A percentile compares a stretch with the other conserved stretches of the same genome.
These are phyloP conservation scores for Argyresthia albistria DNA, from an alignment of 2,888 invertebrate genomes.

Conservation along the genomic window DNA sequence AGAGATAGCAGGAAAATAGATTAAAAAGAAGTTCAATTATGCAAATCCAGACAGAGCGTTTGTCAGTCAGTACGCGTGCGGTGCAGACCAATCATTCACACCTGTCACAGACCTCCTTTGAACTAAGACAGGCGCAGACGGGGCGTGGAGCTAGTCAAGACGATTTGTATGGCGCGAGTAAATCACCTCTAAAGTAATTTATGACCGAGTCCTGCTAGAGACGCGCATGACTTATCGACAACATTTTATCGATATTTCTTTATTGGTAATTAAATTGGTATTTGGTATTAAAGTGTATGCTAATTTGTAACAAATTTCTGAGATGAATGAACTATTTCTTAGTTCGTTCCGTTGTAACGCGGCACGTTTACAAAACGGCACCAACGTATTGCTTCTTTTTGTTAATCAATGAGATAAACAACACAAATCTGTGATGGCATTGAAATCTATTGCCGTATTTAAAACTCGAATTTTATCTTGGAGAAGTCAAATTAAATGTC, in stretches of 20 bases:
- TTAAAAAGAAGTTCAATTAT: not conserved
- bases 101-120: constrained; percentile 40
- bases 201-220: constrained; percentile 19
- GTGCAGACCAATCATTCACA: constrained; percentile 36
- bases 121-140: constrained; percentile 40
- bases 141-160: constrained; percentile 47
- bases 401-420: too few relatives aligned
- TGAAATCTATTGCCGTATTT: too few relatives aligned
- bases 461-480: too few relatives aligned
- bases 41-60: constrained; percentile 18
- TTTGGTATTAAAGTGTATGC: not conserved
- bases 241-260: not conserved
- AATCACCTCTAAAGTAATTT: constrained; percentile 68
- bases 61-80: constrained; percentile 48
- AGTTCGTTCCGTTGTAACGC: too few relatives aligned
- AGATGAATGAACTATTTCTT: too few relatives aligned
- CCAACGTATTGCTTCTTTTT: too few relatives aligned
- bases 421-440: too few relatives aligned
- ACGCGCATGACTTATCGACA: not conserved
- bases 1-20: not conserved
- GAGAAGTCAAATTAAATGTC: too few relatives aligned
- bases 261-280: not conserved
- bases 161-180: constrained; percentile 59
- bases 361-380: too few relatives aligned
- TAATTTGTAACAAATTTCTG: not conserved